Evolutionary conservation across 2,113 vertebrate species (phyloP), one percentile per base, ranked within the genome.

Genomic region (Sebastes schlegelii): DNA sequence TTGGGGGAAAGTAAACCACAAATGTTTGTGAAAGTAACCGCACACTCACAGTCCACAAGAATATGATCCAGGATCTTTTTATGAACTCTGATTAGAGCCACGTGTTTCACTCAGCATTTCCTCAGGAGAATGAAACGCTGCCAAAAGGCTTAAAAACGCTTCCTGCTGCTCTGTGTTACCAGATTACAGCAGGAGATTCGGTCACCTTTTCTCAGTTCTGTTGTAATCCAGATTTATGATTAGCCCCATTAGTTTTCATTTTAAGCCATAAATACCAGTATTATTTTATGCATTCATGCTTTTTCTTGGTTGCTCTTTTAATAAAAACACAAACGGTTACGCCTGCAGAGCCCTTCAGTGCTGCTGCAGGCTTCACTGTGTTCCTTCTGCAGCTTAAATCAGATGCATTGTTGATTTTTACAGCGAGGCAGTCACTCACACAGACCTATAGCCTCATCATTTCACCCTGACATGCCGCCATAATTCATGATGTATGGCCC

Each of bases 371-470:
- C 73, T 83, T 63, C 40, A 4, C 46, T 70, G 14, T 67, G 40
- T 48, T 52, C 52, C 65, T 19, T 64, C 52, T 3, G 23, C 63
- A 45, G 77, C 34, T 57, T 9, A 19, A 52, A 17, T 82, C 79
- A 42, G 79, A 71, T 19, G 69, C 57, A 23, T 55, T 71, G 86
- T 74, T 88, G 81, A 83, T 90, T 83, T 45, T 34, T 34, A 34
- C 34, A 3, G 34, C 34, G 34, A 34, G 34, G 57, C 82, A 7
- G 68, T 55, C 74, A 8, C 48, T 55, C 26, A 6, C 14, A n/a
- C 40, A 86, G 83, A 82, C 78, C 5, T 77, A 77, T 10, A 42
- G 80, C 70, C 13, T 62, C 2, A 70, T 80, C 79, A 58, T 48
- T 69, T 66, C 82, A 58, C 61, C 51, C 1, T 52, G 75, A 68